Evolutionary conservation across 2,888 invertebrate species (phyloP).

Genomic region (Julus scandinavius): DNA sequence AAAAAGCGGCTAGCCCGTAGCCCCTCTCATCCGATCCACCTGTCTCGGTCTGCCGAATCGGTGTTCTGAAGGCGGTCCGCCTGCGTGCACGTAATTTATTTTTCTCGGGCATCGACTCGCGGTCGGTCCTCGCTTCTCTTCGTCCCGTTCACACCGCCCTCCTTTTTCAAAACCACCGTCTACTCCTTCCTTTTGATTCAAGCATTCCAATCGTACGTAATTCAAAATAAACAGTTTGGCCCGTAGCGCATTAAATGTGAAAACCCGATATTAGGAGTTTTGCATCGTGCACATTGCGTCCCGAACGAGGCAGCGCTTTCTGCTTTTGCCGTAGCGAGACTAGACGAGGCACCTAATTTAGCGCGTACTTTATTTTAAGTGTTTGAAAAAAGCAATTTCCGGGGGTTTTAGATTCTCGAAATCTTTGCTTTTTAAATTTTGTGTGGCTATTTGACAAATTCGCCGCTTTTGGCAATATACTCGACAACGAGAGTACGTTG

Average conservation of each 20-base stretch:
- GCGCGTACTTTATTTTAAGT: too few species aligned
- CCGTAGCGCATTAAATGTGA: neutral
- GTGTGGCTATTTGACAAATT: too few species aligned
- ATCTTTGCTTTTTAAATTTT: too few species aligned
- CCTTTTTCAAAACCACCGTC: neutral
- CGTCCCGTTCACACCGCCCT: neutral
- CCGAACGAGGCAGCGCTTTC: too few species aligned
- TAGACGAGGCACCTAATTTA: too few species aligned
- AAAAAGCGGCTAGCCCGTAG: slow-evolving; percentile 95
- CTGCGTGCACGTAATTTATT: neutral
- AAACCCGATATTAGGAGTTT: neutral
- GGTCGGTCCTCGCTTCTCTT: neutral
- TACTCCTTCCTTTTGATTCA: neutral
- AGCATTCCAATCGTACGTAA: slow-evolving; percentile 1
- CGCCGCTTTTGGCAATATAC: too few species aligned
- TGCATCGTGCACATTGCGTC: too few species aligned
- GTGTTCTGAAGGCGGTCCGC: slow-evolving; percentile 74
- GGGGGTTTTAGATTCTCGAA: too few species aligned
- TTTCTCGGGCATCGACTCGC: neutral
- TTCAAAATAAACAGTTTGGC: neutral
- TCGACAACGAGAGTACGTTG: too few species aligned
- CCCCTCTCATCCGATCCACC: slow-evolving; percentile 97
- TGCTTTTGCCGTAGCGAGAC: too few species aligned
- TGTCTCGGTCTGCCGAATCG: slow-evolving; percentile 95
- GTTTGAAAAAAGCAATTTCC: too few species aligned